Evolutionary conservation across 1,140 invertebrate species (phyloP).

Genomic region (Potamilus streckersoni): DNA sequence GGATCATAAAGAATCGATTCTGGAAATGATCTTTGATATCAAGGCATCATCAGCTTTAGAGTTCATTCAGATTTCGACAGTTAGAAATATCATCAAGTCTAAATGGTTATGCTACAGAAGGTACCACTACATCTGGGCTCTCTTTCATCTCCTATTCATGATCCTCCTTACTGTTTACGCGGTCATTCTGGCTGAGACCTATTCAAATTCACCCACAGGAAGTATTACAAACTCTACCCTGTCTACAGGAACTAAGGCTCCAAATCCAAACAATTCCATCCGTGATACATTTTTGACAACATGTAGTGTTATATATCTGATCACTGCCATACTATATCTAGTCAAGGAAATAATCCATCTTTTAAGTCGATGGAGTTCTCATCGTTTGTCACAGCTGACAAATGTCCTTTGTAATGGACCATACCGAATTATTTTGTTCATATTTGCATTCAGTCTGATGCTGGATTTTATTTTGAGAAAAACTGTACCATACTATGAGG

Average conservation of each 20-base stretch:
- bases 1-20: conserved; percentile 28
- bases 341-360: conserved; percentile 12
- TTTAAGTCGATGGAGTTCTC: conserved; percentile 1
- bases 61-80: conserved; percentile 31
- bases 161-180: conserved; percentile 33
- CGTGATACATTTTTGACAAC: conserved; percentile 1
- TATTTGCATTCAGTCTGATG: conserved; percentile 18
- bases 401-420: conserved; percentile 28
- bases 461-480: conserved; percentile 10
- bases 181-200: conserved; percentile 23
- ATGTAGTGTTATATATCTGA: conserved; percentile 10
- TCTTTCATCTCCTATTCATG: conserved; percentile 39
- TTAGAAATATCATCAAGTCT: conserved; percentile 37
- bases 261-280: neutral
- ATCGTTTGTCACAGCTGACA: conserved; percentile 1
- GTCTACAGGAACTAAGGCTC: neutral
- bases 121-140: conserved; percentile 33
- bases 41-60: conserved; percentile 30
- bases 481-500: conserved; percentile 8
- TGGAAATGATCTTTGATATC: conserved; percentile 41
- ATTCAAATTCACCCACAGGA: neutral
- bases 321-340: conserved; percentile 15
- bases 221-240: neutral
- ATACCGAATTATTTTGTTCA: conserved; percentile 22
- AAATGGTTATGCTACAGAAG: conserved; percentile 39